Evolutionary conservation across 92 coral and sea anemone species (phyloP), one percentile per base, ranked within the genome.

Genomic region (Parazoanthus swiftii): DNA sequence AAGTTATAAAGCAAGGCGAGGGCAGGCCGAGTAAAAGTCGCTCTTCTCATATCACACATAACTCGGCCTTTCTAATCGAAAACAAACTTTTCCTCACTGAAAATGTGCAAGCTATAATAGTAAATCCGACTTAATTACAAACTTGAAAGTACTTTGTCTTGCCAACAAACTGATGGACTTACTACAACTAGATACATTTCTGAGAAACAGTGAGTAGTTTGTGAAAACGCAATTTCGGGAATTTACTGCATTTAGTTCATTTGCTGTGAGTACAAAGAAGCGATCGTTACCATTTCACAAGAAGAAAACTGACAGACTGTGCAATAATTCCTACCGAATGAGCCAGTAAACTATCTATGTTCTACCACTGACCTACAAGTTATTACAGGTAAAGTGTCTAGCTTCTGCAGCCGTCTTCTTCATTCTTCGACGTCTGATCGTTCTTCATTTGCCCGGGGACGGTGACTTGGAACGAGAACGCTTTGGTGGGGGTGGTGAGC

Each of bases 361-460:
- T 79, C 83, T 79, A 54, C 85, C 80, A 81, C 85, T 81, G 56
- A 81, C 85, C 85, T 81, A 81, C 85, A 81, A 81, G 74, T 81
- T 58, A 81, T 59, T 13, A 77, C 23, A 81, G 48, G 85, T 65
- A 59, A 81, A 81, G n/a, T 29, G 39, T 81, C 85, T 81, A 59
- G 68, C 71, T 81, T 35, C 85, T 39, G 86, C 59, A 5, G 82
- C 42, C 82, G 48, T n/a, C 63, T n/a, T 20, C 58, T 82, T 58
- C 37, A 25, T 8, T 8, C 3, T 58, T 70, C 2, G 51, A 5
- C 3, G 43, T 29, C n/a, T 20, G 14, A 20, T 6, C 21, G 25
- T 67, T 36, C 4, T 82, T 81, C 67, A 82, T 26, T 67, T 42
- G 75, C 65, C 50, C 1, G 59, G 20, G 14, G 86, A 43, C 10